phyloP scores from a whole-genome alignment of 37 sponge, comb jelly and placozoan species.

The Halichondria panicea region DNA sequence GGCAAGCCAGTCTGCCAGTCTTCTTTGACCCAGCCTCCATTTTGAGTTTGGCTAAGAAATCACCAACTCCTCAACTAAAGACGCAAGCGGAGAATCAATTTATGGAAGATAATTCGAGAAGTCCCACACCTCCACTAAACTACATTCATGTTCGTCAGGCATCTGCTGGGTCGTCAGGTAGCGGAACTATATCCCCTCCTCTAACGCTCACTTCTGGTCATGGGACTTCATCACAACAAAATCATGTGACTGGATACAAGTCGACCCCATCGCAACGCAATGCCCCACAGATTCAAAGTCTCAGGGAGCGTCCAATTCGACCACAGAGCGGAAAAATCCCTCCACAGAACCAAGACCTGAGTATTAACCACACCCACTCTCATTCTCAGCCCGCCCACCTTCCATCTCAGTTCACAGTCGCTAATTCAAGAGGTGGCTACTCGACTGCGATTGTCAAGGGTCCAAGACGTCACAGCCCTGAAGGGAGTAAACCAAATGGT shows the following conservation, averaged over 20 bases:
- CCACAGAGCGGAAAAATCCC: no score
- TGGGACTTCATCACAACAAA: no score
- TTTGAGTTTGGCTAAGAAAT: neutral
- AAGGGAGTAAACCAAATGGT: neutral
- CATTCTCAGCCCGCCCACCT: neutral
- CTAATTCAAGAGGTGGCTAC: no score
- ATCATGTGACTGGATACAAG: no score
- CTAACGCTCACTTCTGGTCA: neutral
- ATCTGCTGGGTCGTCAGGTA: constrained; percentile 4
- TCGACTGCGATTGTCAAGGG: no score
- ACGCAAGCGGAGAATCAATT: neutral
- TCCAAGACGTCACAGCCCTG: no score
- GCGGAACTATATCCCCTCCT: constrained; percentile 31
- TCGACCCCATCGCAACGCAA: no score
- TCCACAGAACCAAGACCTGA: no score
- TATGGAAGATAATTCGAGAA: neutral
- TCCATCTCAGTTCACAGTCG: no score
- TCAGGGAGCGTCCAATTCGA: no score
- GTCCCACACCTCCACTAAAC: constrained; percentile 19
- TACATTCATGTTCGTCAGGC: constrained; percentile 18
- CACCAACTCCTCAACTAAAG: neutral
- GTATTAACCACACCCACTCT: neutral
- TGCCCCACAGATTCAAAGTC: no score
- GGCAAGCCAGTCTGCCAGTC: constrained; percentile 29
- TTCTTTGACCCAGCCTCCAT: neutral